phyloP scores from a whole-genome alignment of 2,797 vertebrate genomes.

The Kryptopterus vitreolus region DNA sequence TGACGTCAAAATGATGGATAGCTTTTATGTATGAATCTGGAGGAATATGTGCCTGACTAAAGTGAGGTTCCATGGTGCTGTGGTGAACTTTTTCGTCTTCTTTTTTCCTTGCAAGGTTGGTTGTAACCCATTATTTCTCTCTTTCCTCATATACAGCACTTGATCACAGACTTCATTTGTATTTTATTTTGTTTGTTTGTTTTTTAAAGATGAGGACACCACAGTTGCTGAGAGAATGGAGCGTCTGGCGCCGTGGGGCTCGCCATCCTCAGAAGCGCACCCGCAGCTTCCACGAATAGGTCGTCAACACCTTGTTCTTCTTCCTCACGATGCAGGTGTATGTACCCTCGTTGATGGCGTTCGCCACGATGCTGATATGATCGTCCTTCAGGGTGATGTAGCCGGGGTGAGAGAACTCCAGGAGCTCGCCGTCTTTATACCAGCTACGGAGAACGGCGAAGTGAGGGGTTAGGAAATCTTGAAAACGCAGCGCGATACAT shows the following conservation, averaged over 20 bases:
- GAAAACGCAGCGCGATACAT: background rate
- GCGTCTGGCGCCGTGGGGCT: constrained; percentile 29
- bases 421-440: constrained; percentile 95
- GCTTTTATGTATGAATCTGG: constrained; percentile 48
- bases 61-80: constrained; percentile 57
- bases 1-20: constrained; percentile 33
- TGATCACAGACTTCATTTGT: constrained; percentile 28
- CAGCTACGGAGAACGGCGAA: constrained; percentile 73
- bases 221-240: background rate
- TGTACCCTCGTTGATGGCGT: constrained; percentile 94
- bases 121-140: background rate
- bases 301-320: constrained; percentile 86
- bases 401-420: constrained; percentile 90
- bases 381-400: constrained; percentile 89
- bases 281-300: constrained; percentile 91
- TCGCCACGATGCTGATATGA: constrained; percentile 93
- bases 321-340: constrained; percentile 94
- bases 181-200: background rate
- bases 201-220: constrained; percentile 12
- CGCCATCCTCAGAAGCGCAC: constrained; percentile 75
- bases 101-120: no score
- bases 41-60: constrained; percentile 70
- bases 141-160: constrained; percentile 20
- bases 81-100: constrained; percentile 11
- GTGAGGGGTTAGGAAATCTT: constrained; percentile 5